Base-by-base conservation (phyloP, 2,888 invertebrate species). In the Tethea ocularis region DNA sequence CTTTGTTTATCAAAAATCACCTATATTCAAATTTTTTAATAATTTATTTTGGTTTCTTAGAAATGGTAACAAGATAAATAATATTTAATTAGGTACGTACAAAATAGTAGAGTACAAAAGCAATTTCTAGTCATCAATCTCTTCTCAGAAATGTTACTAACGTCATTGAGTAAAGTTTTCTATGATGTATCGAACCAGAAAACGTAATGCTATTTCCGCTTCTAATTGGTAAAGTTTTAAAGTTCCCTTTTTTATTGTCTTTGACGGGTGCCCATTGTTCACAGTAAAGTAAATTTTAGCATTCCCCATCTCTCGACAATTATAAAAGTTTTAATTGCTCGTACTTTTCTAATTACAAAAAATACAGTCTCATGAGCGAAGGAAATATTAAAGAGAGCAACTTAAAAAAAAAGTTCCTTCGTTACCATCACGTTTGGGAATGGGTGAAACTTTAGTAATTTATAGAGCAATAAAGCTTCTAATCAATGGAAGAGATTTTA, bases 251-350 rank as follows among this genome's bases (percentile, higher is more conserved):
- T 91, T 89, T 88, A 90, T 87, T 88, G 87, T 88, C 87, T 86
- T 79, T 83, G 84, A 80, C 82, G 82, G 82, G 81, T 86, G 77
- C 76, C 83, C 87, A 90, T 88, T 90, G 89, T 90, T 89, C 89
- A 87, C 83, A 79, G 80, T 72, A 83, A 84, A 88, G 87, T 85
- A 89, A 90, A 91, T 87, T 86, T 88, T 78, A 87, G 80, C 80
- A 84, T 84, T 82, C 82, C 75, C 85, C 88, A 88, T 89, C 86
- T 89, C 86, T 77, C 83, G 83, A 90, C 91, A 89, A 91, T 91
- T 91, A 90, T 90, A 90, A 91, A 92, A 92, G 90, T 92, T 92
- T 92, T 91, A 92, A 92, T 91, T 89, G 89, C 86, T 86, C 83
- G 77, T 87, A 90, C 91, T 92, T 92, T 91, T 84, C 86, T 90